phyloP scores from a whole-genome alignment of 1,140 invertebrate genomes.

The Elymnias hypermnestra region DNA sequence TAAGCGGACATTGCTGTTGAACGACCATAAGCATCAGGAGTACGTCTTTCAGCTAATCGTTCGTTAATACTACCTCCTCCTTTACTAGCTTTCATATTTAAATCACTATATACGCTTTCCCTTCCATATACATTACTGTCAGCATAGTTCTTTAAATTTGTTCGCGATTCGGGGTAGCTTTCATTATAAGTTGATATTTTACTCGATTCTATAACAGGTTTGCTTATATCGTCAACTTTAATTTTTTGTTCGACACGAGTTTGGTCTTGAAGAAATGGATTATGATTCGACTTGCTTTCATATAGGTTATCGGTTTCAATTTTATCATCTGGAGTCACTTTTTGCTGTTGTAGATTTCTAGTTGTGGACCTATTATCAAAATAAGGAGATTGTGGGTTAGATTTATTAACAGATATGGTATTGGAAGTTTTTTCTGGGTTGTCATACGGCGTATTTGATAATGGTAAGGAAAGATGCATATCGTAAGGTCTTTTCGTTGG shows the following conservation, averaged over 20 bases:
- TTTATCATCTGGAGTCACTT: constrained; percentile 38
- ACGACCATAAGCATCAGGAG: constrained; percentile 88
- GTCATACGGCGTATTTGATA: constrained; percentile 59
- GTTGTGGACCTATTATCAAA: constrained; percentile 69
- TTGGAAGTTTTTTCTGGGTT: constrained; percentile 58
- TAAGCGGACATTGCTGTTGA: constrained; percentile 75
- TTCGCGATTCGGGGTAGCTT: constrained; percentile 37
- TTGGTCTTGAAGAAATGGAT: constrained; percentile 59
- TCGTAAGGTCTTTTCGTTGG: constrained; percentile 61
- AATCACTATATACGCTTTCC: constrained; percentile 50
- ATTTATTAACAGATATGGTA: constrained; percentile 38
- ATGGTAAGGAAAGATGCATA: constrained; percentile 58
- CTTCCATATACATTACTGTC: constrained; percentile 38
- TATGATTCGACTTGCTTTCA: constrained; percentile 44
- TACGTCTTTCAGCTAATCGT: constrained; percentile 80
- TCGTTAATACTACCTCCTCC: constrained; percentile 45
- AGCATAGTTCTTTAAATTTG: constrained; percentile 30
- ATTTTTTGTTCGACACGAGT: constrained; percentile 34
- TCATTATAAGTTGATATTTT: constrained; percentile 32
- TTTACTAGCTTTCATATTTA: constrained; percentile 35
- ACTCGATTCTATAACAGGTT: constrained; percentile 5
- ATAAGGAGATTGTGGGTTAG: constrained; percentile 64
- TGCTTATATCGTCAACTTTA: constrained; percentile 19
- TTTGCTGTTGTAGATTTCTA: constrained; percentile 57
- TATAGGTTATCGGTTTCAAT: constrained; percentile 48